A percentile compares a stretch with the other conserved stretches of the same genome.
Evolutionary conservation across 2,113 vertebrate species (phyloP).

Genomic region (Archilochus colubris): DNA sequence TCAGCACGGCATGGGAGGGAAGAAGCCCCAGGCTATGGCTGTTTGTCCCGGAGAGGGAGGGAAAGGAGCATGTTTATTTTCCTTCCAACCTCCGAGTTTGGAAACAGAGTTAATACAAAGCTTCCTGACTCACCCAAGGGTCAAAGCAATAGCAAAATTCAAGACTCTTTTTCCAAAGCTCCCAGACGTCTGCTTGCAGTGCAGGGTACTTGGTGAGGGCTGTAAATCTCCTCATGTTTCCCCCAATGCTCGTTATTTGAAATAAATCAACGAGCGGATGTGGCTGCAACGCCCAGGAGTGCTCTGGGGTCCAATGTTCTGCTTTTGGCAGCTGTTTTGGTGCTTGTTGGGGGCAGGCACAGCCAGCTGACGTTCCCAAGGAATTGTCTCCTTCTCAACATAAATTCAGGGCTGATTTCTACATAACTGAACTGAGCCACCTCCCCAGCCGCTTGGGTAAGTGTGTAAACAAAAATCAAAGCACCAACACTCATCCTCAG

Average conservation of each 20-base stretch:
- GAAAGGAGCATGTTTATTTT: not conserved
- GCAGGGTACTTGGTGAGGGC: conserved; percentile 8
- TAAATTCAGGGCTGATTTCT: not conserved
- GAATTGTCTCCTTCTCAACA: not conserved
- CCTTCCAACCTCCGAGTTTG: not conserved
- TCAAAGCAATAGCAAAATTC: conserved; percentile 15
- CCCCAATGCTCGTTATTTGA: not conserved
- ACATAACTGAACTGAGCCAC: not conserved
- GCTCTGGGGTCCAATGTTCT: conserved; percentile 35
- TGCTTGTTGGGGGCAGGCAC: not conserved
- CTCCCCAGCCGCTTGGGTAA: not conserved
- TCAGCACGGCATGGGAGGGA: accelerated
- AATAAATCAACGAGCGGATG: not conserved
- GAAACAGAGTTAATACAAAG: not conserved
- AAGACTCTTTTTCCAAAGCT: not conserved
- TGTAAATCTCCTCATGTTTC: conserved; percentile 23
- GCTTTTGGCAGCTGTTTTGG: not conserved
- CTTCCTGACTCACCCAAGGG: conserved; percentile 3
- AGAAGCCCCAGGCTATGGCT: not conserved
- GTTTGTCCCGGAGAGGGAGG: not conserved
- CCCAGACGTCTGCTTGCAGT: conserved; percentile 16
- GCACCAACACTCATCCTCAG: not conserved
- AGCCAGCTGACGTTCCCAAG: not conserved
- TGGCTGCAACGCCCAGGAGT: not conserved
- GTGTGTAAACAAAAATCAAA: not conserved